phyloP scores from a whole-genome alignment of 2,113 vertebrate species.

The Balaeniceps rex region DNA sequence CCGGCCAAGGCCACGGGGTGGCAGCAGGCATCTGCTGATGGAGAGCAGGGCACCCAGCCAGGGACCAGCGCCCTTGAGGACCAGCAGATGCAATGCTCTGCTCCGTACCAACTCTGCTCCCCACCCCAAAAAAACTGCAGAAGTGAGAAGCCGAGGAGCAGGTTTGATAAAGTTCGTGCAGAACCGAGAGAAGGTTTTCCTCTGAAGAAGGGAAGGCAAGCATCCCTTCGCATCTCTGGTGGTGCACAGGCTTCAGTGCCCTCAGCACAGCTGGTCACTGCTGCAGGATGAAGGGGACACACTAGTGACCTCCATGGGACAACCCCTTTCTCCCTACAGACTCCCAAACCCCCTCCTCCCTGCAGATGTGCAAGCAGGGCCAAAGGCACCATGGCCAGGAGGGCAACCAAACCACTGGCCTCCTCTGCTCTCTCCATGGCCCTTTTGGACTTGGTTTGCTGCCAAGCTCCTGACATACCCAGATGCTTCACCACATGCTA shows the following conservation, averaged over 20 bases:
- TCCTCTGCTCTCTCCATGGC: fast-evolving
- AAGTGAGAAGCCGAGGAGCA: neutral
- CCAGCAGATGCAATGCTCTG: neutral
- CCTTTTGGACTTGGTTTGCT: neutral
- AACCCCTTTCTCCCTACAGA: neutral
- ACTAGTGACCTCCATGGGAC: neutral
- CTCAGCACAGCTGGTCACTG: neutral
- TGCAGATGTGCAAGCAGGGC: neutral
- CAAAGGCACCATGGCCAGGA: neutral
- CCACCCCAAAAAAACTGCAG: fast-evolving
- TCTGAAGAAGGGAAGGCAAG: neutral
- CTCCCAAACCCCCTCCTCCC: neutral
- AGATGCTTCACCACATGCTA: neutral
- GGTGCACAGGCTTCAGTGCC: too few relatives aligned
- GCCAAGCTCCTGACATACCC: neutral
- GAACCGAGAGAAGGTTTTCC: fast-evolving
- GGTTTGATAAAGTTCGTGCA: fast-evolving
- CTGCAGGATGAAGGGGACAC: neutral
- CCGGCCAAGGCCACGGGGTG: neutral
- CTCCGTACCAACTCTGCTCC: neutral
- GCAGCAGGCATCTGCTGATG: constrained; percentile 37
- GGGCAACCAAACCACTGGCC: neutral
- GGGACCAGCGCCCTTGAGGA: neutral
- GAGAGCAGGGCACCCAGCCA: neutral
- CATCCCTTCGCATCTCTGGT: neutral